Conservation (phyloP, 2,113 vertebrate genomes). For the Triplophysa siluroides region DNA sequence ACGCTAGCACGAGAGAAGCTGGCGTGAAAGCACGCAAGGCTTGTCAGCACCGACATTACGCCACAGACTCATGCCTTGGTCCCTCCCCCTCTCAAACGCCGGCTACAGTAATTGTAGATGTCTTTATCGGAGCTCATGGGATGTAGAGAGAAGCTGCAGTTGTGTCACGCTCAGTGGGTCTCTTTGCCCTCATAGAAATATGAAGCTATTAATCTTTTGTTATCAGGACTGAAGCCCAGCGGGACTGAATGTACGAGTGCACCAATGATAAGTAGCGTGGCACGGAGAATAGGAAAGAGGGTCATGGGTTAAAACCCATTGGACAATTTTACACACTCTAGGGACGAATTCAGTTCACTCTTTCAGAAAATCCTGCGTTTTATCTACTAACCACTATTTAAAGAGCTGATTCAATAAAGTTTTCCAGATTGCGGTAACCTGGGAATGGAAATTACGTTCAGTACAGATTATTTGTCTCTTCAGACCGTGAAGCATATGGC, state of each 20-base stretch:
- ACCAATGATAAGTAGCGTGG: constrained; percentile 56
- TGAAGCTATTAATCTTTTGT: constrained; percentile 59
- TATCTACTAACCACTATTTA: too few relatives aligned
- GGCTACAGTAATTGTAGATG: constrained; percentile 28
- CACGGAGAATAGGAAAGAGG: constrained; percentile 42
- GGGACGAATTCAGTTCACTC: not conserved
- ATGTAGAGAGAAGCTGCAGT: constrained; percentile 53
- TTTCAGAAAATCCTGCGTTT: too few relatives aligned
- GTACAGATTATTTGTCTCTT: too few relatives aligned
- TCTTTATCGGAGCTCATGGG: constrained; percentile 45
- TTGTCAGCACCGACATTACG: constrained; percentile 61
- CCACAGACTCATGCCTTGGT: constrained; percentile 61
- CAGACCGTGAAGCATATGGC: too few relatives aligned
- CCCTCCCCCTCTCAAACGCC: constrained; percentile 48
- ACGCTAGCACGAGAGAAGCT: constrained; percentile 54
- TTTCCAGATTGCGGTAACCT: too few relatives aligned
- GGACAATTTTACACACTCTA: constrained; percentile 35
- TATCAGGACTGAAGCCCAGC: constrained; percentile 53
- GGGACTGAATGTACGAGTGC: constrained; percentile 53
- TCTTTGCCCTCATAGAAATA: constrained; percentile 57
- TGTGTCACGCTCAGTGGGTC: constrained; percentile 52
- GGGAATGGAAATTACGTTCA: too few relatives aligned
- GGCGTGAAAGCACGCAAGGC: constrained; percentile 60
- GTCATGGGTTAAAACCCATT: constrained; percentile 54
- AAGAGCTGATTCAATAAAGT: too few relatives aligned